Conservation (phyloP, 2,888 invertebrate species). For the Myathropa florea region DNA sequence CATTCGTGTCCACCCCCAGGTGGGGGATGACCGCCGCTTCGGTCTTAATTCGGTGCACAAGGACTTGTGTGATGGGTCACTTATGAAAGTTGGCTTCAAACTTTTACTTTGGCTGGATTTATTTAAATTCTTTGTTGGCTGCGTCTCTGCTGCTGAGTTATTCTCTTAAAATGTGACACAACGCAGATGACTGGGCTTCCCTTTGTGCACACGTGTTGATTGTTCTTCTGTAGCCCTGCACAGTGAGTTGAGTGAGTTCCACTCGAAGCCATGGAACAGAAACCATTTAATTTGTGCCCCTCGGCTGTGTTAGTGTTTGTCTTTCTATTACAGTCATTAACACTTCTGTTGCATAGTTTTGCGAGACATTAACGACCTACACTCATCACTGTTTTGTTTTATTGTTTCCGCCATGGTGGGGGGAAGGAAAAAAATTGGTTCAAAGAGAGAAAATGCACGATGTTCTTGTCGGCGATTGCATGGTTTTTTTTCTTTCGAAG, state of each 20-base stretch:
- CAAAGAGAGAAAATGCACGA: no score
- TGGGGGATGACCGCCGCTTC: neutral
- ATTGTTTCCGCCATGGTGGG: no score
- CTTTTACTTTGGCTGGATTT: neutral
- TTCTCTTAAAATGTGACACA: no score
- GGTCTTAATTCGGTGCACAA: no score
- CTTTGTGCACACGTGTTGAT: neutral
- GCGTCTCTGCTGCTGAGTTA: no score
- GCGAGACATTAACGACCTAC: no score
- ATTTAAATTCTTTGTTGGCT: neutral
- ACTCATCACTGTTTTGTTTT: no score
- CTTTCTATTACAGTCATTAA: neutral
- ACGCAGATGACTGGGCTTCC: neutral
- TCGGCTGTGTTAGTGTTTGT: neutral
- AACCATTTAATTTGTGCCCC: neutral
- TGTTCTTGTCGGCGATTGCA: no score
- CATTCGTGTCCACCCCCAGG: neutral
- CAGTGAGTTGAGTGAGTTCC: slow-evolving; percentile 9
- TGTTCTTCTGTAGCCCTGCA: neutral
- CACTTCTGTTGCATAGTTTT: neutral
- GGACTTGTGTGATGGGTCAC: no score
- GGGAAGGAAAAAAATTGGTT: no score
- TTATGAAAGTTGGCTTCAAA: neutral
- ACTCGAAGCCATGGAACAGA: neutral
- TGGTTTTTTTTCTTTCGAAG: no score